Base-by-base conservation (phyloP, 2,888 invertebrate species). In the Eugnorisma glareosa region DNA sequence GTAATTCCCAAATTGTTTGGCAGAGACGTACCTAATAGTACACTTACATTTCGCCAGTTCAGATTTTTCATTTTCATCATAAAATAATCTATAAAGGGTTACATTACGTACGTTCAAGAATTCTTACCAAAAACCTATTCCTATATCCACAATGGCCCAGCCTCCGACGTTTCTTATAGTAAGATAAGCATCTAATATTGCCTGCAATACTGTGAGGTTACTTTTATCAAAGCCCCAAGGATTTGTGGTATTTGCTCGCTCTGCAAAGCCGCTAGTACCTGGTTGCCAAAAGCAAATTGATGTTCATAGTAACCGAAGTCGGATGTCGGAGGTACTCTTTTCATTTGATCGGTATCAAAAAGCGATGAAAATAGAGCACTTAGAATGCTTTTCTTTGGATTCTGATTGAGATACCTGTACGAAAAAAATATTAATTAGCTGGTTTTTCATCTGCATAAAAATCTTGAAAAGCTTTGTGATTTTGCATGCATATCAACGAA, bases 251-350 rank as follows among this genome's bases (percentile, higher is more conserved):
- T 86, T 87, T 86, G 86, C 83, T 83, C 81, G 86, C 86, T 84
- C 78, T 79, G 61, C 82, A 82, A 81, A 84, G 81, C 82, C 75
- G 63, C 54, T 73, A 61, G 80, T 86, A 82, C 79, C 83, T 80
- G 82, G 82, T 83, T 88, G 89, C 89, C 89, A 89, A 89, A 87
- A 86, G 83, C 79, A 89, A 88, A 89, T 87, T 89, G 89, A 87
- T 89, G 88, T 86, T 88, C 86, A 88, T 85, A 83, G 84, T 87
- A 77, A 73, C 69, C 74, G 76, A 77, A 71, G 70, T 40, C 40
- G 24, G 40, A 40, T 73, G 74, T 45, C 11, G 21, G 71, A 76
- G 79, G 71, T 70, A 83, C 79, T 84, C 80, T 83, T 83, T 88
- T 83, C 81, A 83, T 77, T 67, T 64, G 81, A 81, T 87, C 74